Evolutionary conservation across 2,888 invertebrate species (phyloP), one percentile per base, ranked within the genome.

Genomic region (Eudemis profundana): DNA sequence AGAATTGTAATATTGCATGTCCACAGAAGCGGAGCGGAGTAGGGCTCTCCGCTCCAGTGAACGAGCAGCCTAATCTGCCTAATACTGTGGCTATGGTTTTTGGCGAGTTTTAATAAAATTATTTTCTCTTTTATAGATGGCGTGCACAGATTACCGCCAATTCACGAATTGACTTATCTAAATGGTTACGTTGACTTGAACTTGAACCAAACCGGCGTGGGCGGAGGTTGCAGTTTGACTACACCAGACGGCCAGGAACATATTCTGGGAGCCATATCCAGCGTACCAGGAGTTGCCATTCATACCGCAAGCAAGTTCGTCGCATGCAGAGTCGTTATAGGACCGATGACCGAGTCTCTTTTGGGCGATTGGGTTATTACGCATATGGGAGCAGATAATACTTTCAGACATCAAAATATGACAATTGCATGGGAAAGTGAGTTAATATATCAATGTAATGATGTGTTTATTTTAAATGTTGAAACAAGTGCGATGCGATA

Each of bases 311-410:
- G 50, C 33, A 68, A 64, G 36, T 64, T 64, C n/a, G 67, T 64
- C 33, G 53, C 67, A 0, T 85, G 85, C 57, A 76, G 74, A 50
- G 70, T 83, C 15, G 64, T 70, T 12, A 75, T 84, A 44, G 76
- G 73, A 3, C 76, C 81, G n/a, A 74, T 82, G 8, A 69, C 74
- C 8, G 29, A 10, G 0, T 49, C 61, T 0, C 69, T 73, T 59
- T 53, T 84, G 17, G 83, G 82, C 3, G 53, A 77, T 12, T 85
- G 85, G 85, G 66, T 69, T 10, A 46, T 65, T 29, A 38, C 46
- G 8, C 40, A 53, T n/a, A n/a, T 49, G 40, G 56, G 54, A 23
- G 36, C 51, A 12, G 62, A 66, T 49, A 50, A 62, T n/a, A 62
- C 56, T 23, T 33, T 29, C n/a, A 51, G 62, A n/a, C 36, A 50